These are phyloP conservation scores for Allygus modestus DNA, from an alignment of 2,888 invertebrate genomes.

Conservation along the genomic window DNA sequence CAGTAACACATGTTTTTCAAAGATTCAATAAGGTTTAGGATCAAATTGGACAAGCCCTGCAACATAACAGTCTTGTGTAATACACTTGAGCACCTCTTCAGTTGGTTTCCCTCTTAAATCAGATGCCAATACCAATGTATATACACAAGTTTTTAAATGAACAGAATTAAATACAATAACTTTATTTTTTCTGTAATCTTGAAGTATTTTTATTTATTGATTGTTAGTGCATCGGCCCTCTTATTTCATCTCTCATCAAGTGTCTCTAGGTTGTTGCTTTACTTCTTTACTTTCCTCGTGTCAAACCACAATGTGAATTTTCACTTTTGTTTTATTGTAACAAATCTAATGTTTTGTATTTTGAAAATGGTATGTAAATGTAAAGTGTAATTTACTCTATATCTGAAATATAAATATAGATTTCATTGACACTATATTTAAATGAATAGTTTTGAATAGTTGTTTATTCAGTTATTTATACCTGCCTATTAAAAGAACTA, in stretches of 20 bases:
- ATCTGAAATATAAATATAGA: conserved; percentile 56
- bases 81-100: too few species aligned
- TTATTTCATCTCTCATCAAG: neutral
- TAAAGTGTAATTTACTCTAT: conserved; percentile 56
- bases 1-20: too few species aligned
- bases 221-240: neutral
- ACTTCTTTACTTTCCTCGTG: neutral
- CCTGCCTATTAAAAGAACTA: conserved; percentile 57
- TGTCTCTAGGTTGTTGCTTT: neutral
- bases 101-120: neutral
- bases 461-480: conserved; percentile 59
- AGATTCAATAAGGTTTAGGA: too few species aligned
- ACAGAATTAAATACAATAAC: neutral
- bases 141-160: neutral
- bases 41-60: too few species aligned
- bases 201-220: neutral
- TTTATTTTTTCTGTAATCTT: neutral
- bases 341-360: conserved; percentile 56
- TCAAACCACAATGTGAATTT: neutral
- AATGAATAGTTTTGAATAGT: conserved; percentile 57
- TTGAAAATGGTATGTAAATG: conserved; percentile 54
- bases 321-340: conserved; percentile 47
- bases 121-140: neutral
- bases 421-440: conserved; percentile 56
- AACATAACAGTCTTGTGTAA: too few species aligned